phyloP scores from a whole-genome alignment of 1,140 invertebrate species.

The Chymomyza costata region DNA sequence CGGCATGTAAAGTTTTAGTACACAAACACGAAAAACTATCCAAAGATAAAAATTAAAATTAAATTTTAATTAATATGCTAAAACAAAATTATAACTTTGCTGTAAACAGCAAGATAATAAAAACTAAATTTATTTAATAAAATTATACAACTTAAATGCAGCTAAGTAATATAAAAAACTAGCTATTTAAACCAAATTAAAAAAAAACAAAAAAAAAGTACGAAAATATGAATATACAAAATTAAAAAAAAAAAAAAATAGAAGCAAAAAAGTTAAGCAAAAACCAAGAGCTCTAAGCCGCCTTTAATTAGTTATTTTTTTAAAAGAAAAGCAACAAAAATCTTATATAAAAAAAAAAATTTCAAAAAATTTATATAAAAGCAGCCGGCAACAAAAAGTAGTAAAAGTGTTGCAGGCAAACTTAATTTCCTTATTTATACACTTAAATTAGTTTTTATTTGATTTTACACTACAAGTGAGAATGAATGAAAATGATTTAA shows the following conservation, averaged over 20 bases:
- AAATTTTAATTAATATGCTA: slow-evolving; percentile 55
- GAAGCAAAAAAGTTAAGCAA: slow-evolving; percentile 65
- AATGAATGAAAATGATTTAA: slow-evolving; percentile 34
- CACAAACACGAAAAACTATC: slow-evolving; percentile 51
- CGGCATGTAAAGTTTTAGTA: slow-evolving; percentile 60
- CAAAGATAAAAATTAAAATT: slow-evolving; percentile 67
- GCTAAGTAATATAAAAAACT: slow-evolving; percentile 26
- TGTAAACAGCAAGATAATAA: no score
- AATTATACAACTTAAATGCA: not conserved
- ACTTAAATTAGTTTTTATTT: no score
- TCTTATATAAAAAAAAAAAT: slow-evolving; percentile 32
- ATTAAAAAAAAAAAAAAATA: slow-evolving; percentile 28
- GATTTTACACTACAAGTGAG: slow-evolving; percentile 63
- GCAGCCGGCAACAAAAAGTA: slow-evolving; percentile 18
- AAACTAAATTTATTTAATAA: no score
- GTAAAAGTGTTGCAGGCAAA: slow-evolving; percentile 34
- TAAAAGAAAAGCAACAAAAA: slow-evolving; percentile 46
- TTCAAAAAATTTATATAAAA: slow-evolving; percentile 53
- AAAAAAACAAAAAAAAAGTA: slow-evolving; percentile 17
- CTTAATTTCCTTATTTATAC: slow-evolving; percentile 51
- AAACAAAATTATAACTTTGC: slow-evolving; percentile 7
- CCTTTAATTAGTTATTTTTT: slow-evolving; percentile 71
- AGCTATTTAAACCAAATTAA: slow-evolving; percentile 64
- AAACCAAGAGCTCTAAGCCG: slow-evolving; percentile 60
- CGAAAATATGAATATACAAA: slow-evolving; percentile 14